Percentiles rank a stretch among this genome's conserved stretches.
These are phyloP conservation scores for Centruroides sculpturatus DNA, from an alignment of 1,140 invertebrate species.

Conservation along the genomic window DNA sequence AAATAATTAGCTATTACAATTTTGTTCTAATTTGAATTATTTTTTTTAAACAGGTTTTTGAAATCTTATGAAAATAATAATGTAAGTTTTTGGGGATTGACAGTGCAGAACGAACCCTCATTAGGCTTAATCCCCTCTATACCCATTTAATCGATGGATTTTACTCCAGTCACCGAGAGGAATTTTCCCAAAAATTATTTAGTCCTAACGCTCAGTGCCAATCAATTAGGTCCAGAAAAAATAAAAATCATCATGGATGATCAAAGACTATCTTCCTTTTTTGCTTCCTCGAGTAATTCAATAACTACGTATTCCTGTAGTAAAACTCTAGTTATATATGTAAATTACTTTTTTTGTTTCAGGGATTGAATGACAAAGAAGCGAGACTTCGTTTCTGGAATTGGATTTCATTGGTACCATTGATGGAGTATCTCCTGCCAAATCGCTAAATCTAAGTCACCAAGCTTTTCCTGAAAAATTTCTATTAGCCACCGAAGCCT, in stretches of 20 bases:
- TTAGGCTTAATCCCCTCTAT: constrained; percentile 34
- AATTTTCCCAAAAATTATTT: constrained; percentile 49
- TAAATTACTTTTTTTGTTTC: neutral
- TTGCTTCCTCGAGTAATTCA: constrained; percentile 43
- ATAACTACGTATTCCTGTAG: too few relatives aligned
- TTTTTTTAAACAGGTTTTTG: constrained; percentile 46
- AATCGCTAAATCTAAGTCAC: constrained; percentile 39
- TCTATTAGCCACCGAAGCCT: constrained; percentile 60
- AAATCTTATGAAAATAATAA: constrained; percentile 38
- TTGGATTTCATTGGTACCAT: constrained; percentile 64
- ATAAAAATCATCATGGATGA: constrained; percentile 55
- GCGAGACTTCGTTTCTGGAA: constrained; percentile 61
- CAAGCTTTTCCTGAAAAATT: constrained; percentile 49
- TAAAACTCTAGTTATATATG: neutral
- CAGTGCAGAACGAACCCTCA: constrained; percentile 43
- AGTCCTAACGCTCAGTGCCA: constrained; percentile 45
- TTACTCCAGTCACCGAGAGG: constrained; percentile 43
- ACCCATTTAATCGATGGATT: constrained; percentile 57
- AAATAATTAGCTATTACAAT: too few relatives aligned
- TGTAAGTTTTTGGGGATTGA: constrained; percentile 44
- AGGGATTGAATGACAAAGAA: constrained; percentile 36
- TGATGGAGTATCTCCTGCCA: constrained; percentile 38
- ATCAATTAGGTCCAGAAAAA: constrained; percentile 35
- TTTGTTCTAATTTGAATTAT: too few relatives aligned
- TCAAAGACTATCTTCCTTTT: constrained; percentile 43